A percentile compares a stretch with the other conserved stretches of the same genome.
phyloP scores from a whole-genome alignment of 2,888 invertebrate species.

The Eupithecia centaureata region DNA sequence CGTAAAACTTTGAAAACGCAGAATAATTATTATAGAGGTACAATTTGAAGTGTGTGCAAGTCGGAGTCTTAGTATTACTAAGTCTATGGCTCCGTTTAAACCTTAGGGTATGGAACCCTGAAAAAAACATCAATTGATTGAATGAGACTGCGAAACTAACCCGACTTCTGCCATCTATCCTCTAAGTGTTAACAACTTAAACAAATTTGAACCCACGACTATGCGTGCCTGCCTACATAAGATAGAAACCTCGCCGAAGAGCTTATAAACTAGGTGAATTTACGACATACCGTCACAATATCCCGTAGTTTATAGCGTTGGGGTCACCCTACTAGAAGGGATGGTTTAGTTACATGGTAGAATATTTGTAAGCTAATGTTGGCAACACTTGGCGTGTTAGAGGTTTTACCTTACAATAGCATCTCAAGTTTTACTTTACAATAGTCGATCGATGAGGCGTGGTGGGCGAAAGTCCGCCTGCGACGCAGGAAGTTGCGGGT shows the following conservation, averaged over 20 bases:
- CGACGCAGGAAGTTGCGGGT: too few species aligned
- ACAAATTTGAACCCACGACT: background rate
- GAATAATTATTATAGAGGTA: too few species aligned
- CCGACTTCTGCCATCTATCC: background rate
- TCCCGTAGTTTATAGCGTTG: conserved; percentile 1
- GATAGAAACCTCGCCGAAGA: background rate
- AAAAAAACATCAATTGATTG: too few species aligned
- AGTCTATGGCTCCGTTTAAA: too few species aligned
- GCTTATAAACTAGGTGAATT: background rate
- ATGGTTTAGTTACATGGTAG: conserved; percentile 11
- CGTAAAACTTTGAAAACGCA: too few species aligned
- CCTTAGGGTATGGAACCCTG: too few species aligned
- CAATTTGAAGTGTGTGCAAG: too few species aligned
- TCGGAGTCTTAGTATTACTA: too few species aligned
- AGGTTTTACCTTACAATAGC: background rate
- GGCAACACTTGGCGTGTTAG: conserved; percentile 2
- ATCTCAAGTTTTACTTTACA: too few species aligned
- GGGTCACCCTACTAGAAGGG: conserved; percentile 3
- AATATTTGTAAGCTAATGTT: conserved; percentile 12
- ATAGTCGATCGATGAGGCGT: too few species aligned
- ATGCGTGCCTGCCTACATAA: background rate
- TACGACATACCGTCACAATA: conserved; percentile 1
- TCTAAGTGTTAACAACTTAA: background rate
- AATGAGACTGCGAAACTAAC: too few species aligned
- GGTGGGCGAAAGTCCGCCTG: too few species aligned